These are phyloP conservation scores for Muschampia plurimacula DNA, from an alignment of 2,888 invertebrate genomes.

Conservation along the genomic window DNA sequence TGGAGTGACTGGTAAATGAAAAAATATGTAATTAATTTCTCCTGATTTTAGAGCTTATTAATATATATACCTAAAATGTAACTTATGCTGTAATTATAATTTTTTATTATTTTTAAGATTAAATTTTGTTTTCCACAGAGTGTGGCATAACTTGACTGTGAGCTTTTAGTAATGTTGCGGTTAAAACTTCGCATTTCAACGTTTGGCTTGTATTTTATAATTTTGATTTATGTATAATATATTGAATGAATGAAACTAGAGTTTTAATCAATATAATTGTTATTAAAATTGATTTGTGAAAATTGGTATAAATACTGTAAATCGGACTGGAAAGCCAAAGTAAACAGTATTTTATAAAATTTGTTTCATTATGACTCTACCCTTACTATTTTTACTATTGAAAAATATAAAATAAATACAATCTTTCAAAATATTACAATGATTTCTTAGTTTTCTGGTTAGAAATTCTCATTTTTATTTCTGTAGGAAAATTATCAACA, in stretches of 20 bases:
- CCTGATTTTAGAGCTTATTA: slow-evolving; percentile 85
- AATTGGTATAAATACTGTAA: slow-evolving; percentile 80
- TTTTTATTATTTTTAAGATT: slow-evolving; percentile 77
- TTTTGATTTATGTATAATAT: slow-evolving; percentile 72
- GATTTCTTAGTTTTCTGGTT: slow-evolving; percentile 47
- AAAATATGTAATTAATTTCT: slow-evolving; percentile 78
- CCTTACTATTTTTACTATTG: not conserved
- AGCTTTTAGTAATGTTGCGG: slow-evolving; percentile 51
- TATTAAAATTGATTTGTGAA: slow-evolving; percentile 78
- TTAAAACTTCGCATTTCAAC: slow-evolving; percentile 55
- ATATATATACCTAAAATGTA: slow-evolving; percentile 78
- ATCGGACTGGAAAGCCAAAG: slow-evolving; percentile 85
- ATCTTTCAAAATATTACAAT: not conserved
- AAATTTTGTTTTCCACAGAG: slow-evolving; percentile 63
- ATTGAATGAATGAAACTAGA: slow-evolving; percentile 67
- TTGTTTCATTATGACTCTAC: slow-evolving; percentile 52
- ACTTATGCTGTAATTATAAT: slow-evolving; percentile 81
- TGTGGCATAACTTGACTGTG: slow-evolving; percentile 57
- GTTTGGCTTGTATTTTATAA: slow-evolving; percentile 65
- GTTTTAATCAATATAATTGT: slow-evolving; percentile 77
- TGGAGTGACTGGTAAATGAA: slow-evolving; percentile 73
- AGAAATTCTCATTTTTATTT: slow-evolving; percentile 87
- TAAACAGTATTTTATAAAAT: slow-evolving; percentile 83
- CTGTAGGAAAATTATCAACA: slow-evolving; percentile 87
- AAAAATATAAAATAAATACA: not conserved